These are phyloP conservation scores for Saccopteryx bilineata DNA, from an alignment of 2,113 vertebrate species.

Conservation along the genomic window DNA sequence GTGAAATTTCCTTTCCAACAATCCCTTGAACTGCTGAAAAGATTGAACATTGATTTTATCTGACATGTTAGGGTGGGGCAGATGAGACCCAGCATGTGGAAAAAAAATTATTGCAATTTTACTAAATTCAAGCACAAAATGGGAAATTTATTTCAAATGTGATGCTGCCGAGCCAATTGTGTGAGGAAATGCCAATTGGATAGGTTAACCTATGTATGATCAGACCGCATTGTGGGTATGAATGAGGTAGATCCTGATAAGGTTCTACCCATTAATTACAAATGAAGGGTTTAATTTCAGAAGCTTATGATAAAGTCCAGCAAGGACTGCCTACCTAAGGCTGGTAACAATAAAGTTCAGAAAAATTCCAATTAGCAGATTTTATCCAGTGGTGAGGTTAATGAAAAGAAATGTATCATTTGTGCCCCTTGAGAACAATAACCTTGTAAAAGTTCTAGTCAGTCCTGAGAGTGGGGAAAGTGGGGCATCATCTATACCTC, in stretches of 20 bases:
- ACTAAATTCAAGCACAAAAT: constrained; percentile 51
- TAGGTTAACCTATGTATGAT: constrained; percentile 41
- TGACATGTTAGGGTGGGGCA: neutral
- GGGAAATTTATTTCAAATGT: constrained; percentile 64
- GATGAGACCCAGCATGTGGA: neutral
- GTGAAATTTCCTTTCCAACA: constrained; percentile 61
- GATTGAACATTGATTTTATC: constrained; percentile 59
- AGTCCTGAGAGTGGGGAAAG: constrained; percentile 58
- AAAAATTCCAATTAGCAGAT: constrained; percentile 78
- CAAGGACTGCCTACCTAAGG: neutral
- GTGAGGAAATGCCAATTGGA: constrained; percentile 10
- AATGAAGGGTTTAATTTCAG: constrained; percentile 66
- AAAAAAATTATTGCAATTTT: constrained; percentile 52
- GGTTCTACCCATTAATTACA: constrained; percentile 65
- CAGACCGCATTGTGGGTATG: constrained; percentile 55
- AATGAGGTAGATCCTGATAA: constrained; percentile 61
- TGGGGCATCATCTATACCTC: constrained; percentile 66
- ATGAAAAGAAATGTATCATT: constrained; percentile 81
- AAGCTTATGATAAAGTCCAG: constrained; percentile 49
- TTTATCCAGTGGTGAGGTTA: constrained; percentile 80
- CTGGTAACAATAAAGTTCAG: constrained; percentile 68
- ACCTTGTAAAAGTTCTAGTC: constrained; percentile 80
- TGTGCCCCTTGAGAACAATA: constrained; percentile 79
- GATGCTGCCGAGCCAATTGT: constrained; percentile 35
- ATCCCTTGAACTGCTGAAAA: constrained; percentile 39